A percentile compares a stretch with the other conserved stretches of the same genome.
These are phyloP conservation scores for Carassius gibelio DNA, from an alignment of 2,113 vertebrate genomes.

Conservation along the genomic window DNA sequence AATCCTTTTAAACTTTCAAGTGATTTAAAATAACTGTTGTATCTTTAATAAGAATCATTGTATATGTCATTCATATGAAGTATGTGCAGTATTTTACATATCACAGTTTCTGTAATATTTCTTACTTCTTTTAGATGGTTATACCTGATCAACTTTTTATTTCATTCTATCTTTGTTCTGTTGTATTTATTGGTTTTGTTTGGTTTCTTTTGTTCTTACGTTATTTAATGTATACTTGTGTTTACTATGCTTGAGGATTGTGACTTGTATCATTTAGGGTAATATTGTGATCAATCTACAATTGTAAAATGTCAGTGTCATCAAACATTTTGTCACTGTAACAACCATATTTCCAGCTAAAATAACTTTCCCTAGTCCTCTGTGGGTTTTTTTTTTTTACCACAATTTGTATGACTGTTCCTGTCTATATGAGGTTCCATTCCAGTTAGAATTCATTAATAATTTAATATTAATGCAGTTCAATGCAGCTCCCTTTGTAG, in stretches of 20 bases:
- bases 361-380: background rate
- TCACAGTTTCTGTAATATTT: background rate
- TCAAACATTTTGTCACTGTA: background rate
- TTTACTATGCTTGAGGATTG: background rate
- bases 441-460: background rate
- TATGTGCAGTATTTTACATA: background rate
- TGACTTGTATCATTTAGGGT: background rate
- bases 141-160: background rate
- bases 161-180: background rate
- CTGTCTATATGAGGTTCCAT: background rate
- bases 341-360: background rate
- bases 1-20: background rate
- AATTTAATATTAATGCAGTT: background rate
- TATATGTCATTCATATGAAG: background rate
- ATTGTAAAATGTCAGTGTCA: background rate
- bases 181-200: background rate
- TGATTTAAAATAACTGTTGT: background rate
- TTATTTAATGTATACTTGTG: background rate
- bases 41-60: background rate
- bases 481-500: background rate
- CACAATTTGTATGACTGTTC: background rate
- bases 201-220: background rate
- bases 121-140: no score
- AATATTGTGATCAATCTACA: no score
- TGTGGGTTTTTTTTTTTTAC: background rate